These are phyloP conservation scores for Catocala fraxini DNA, from an alignment of 2,888 invertebrate species.

Conservation along the genomic window DNA sequence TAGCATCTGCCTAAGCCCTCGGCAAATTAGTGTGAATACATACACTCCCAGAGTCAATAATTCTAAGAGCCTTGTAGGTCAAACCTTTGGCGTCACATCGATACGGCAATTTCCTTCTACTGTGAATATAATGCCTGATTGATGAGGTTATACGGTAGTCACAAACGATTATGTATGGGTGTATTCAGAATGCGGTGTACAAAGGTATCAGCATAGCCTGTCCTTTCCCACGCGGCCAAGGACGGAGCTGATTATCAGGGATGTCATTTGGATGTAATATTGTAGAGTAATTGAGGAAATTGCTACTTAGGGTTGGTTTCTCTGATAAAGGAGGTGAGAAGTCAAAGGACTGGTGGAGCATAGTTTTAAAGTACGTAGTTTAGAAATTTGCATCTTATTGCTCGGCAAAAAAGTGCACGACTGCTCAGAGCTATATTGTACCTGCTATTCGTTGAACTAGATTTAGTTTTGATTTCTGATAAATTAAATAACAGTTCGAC, in stretches of 20 bases:
- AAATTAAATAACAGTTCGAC: too few relatives aligned
- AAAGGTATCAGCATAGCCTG: conserved; percentile 27
- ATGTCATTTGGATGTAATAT: conserved; percentile 13
- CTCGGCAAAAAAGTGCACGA: too few relatives aligned
- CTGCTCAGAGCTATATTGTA: too few relatives aligned
- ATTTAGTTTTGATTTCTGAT: too few relatives aligned
- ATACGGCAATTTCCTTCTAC: conserved; percentile 13
- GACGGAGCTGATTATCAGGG: conserved; percentile 19
- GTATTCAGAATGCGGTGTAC: conserved; percentile 11
- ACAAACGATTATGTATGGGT: conserved; percentile 2
- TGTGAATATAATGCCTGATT: conserved; percentile 12
- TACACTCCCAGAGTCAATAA: too few relatives aligned
- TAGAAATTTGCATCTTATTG: too few relatives aligned
- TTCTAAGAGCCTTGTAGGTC: not conserved
- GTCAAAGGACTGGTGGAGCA: not conserved
- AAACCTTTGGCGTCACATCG: not conserved
- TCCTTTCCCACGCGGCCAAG: conserved; percentile 44
- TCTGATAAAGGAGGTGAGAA: not conserved
- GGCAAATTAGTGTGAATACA: too few relatives aligned
- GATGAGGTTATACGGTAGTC: conserved; percentile 8
- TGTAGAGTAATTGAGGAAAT: not conserved
- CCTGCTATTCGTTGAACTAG: too few relatives aligned
- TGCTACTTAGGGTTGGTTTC: not conserved
- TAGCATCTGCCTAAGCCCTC: too few relatives aligned
- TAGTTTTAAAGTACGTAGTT: too few relatives aligned